Percentiles rank a stretch among this genome's conserved stretches.
These are phyloP conservation scores for Pyrochroa serraticornis DNA, from an alignment of 2,888 invertebrate species.

Conservation along the genomic window DNA sequence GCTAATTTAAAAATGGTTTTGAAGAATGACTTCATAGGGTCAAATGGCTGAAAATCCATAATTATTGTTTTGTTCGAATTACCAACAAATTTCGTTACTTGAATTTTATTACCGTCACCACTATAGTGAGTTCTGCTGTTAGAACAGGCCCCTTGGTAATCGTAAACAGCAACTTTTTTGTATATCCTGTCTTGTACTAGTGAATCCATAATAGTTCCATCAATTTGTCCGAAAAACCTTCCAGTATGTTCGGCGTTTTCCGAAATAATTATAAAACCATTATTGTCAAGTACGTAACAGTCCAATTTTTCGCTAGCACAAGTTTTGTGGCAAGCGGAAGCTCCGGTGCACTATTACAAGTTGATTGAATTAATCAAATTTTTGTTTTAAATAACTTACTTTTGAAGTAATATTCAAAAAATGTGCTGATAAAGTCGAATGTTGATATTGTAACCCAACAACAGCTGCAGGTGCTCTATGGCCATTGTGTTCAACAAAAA, in stretches of 20 bases:
- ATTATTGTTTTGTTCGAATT: background rate
- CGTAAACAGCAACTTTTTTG: slow-evolving; percentile 84
- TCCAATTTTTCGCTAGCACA: slow-evolving; percentile 87
- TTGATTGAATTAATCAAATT: slow-evolving; percentile 3
- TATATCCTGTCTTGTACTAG: slow-evolving; percentile 89
- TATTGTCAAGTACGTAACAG: slow-evolving; percentile 93
- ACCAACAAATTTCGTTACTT: slow-evolving; percentile 44
- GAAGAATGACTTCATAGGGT: slow-evolving; percentile 64
- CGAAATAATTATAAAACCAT: slow-evolving; percentile 91
- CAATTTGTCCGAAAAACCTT: slow-evolving; percentile 91
- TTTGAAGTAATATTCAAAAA: slow-evolving; percentile 86
- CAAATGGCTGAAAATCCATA: slow-evolving; percentile 58
- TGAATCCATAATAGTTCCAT: slow-evolving; percentile 93
- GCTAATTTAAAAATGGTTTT: slow-evolving; percentile 62
- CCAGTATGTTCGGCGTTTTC: slow-evolving; percentile 87
- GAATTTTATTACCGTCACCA: slow-evolving; percentile 58
- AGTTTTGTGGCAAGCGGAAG: slow-evolving; percentile 77
- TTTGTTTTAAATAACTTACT: slow-evolving; percentile 60
- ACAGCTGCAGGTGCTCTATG: slow-evolving; percentile 89
- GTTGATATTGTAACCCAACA: slow-evolving; percentile 88
- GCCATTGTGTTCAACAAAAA: slow-evolving; percentile 83
- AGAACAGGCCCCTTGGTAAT: slow-evolving; percentile 88
- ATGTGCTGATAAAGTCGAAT: slow-evolving; percentile 80
- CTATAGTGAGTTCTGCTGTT: slow-evolving; percentile 71
- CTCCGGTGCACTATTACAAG: slow-evolving; percentile 69